Conservation (phyloP, 2,113 vertebrate genomes). For the Axis porcinus region DNA sequence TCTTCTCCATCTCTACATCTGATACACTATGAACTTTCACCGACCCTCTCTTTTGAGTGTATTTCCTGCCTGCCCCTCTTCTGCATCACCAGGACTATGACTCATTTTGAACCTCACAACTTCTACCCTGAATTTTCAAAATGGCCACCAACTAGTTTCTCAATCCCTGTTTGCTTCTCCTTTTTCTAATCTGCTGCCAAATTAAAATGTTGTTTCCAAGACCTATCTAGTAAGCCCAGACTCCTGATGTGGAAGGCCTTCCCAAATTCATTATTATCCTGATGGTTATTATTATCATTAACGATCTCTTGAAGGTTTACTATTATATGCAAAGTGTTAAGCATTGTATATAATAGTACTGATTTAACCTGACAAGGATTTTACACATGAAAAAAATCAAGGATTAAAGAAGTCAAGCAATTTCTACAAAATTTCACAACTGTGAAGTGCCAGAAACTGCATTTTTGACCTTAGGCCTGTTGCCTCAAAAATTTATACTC, state of each 20-base stretch:
- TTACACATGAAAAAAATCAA: neutral
- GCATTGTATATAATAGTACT: neutral
- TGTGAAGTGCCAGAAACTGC: neutral
- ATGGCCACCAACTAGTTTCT: neutral
- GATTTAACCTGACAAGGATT: neutral
- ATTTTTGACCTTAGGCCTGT: neutral
- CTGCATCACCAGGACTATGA: neutral
- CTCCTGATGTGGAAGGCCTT: neutral
- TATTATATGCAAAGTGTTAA: neutral
- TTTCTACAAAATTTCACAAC: neutral
- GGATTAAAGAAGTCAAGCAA: neutral
- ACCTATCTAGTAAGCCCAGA: neutral
- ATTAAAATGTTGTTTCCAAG: neutral
- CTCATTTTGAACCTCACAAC: neutral
- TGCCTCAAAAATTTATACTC: neutral
- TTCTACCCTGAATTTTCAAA: neutral
- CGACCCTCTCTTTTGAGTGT: neutral
- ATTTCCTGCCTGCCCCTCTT: neutral
- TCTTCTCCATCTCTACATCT: neutral
- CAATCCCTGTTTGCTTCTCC: neutral
- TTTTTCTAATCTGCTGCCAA: neutral
- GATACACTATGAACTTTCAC: neutral
- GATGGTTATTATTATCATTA: neutral
- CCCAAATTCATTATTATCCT: slow-evolving; percentile 1
- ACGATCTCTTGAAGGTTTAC: neutral